These are phyloP conservation scores for Octopus sinensis DNA, from an alignment of 1,140 invertebrate species.

Conservation along the genomic window DNA sequence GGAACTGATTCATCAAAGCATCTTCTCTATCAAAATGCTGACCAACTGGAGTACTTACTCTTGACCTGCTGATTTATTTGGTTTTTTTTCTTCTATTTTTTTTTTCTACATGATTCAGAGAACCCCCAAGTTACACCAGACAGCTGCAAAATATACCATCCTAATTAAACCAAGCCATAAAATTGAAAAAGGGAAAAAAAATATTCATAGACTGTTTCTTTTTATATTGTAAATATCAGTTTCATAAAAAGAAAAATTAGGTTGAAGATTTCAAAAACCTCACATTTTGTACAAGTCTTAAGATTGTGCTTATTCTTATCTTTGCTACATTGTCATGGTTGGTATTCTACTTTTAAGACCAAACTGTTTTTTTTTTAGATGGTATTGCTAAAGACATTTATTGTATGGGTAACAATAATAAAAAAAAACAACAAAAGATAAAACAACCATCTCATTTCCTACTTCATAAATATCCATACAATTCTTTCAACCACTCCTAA, in stretches of 20 bases:
- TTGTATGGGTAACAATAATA: not conserved
- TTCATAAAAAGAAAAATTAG: conserved; percentile 8
- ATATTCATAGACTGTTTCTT: not conserved
- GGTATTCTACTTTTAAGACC: not conserved
- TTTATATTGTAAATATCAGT: conserved; percentile 10
- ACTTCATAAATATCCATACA: too few relatives aligned
- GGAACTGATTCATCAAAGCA: too few relatives aligned
- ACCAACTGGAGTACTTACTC: too few relatives aligned
- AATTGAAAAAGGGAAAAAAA: not conserved
- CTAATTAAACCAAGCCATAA: too few relatives aligned
- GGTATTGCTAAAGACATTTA: conserved; percentile 4
- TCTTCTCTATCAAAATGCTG: too few relatives aligned
- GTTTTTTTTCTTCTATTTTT: too few relatives aligned
- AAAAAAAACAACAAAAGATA: not conserved
- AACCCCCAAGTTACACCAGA: too few relatives aligned
- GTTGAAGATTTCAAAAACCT: conserved; percentile 1
- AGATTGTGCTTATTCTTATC: conserved; percentile 5
- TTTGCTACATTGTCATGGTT: not conserved
- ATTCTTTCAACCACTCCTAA: too few relatives aligned
- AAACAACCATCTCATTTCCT: too few relatives aligned
- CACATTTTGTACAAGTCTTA: conserved; percentile 1
- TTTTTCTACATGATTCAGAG: too few relatives aligned
- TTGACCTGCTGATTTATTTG: too few relatives aligned
- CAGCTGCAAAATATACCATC: too few relatives aligned
- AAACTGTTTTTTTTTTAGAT: not conserved